phyloP scores from a whole-genome alignment of 2,113 vertebrate genomes.

The Notarius quadriscutis region DNA sequence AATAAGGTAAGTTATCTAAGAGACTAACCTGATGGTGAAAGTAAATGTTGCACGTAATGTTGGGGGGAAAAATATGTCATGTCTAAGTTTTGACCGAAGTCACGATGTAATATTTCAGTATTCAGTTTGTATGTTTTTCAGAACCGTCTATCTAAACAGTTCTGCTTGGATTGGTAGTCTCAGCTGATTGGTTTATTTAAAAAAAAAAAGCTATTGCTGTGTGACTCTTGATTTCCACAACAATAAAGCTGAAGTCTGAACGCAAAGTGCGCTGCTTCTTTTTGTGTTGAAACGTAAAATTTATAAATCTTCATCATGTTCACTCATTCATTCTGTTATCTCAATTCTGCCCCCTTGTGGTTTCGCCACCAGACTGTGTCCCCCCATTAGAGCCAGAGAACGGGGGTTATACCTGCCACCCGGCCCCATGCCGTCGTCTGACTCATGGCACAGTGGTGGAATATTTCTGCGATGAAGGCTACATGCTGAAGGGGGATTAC shows the following conservation, averaged over 20 bases:
- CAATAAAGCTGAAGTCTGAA: background rate
- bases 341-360: too few species aligned
- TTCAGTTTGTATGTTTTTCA: background rate
- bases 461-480: constrained; percentile 93
- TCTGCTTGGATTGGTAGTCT: background rate
- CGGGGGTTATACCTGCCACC: constrained; percentile 93
- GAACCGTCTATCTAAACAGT: background rate
- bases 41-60: too few species aligned
- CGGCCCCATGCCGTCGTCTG: constrained; percentile 85
- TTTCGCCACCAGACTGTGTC: constrained; percentile 67
- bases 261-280: background rate
- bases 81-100: background rate
- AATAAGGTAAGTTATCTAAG: too few species aligned
- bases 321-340: background rate
- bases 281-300: background rate
- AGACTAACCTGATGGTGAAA: too few species aligned
- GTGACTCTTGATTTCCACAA: background rate
- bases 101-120: background rate
- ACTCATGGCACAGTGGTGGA: constrained; percentile 92
- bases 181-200: too few species aligned
- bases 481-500: constrained; percentile 87
- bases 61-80: background rate
- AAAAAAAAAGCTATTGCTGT: too few species aligned
- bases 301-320: background rate
- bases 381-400: constrained; percentile 88